Conservation (phyloP, 2,797 vertebrate species). For the Australoheros facetus region DNA sequence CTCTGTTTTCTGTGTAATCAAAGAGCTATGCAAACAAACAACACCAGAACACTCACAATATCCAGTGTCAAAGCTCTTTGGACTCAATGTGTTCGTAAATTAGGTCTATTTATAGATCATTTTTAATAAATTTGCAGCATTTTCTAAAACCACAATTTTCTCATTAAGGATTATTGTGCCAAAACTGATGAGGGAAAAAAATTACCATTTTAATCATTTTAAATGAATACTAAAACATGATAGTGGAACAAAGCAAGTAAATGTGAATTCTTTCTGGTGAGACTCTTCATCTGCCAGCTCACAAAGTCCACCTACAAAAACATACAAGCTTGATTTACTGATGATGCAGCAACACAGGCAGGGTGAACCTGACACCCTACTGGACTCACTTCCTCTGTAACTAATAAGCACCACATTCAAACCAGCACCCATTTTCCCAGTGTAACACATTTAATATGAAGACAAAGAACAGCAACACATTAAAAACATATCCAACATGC, state of each 20-base stretch:
- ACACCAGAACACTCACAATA: not conserved
- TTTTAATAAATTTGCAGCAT: not conserved
- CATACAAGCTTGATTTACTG: not conserved
- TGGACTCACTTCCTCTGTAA: not conserved
- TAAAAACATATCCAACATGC: not conserved
- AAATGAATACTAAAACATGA: not conserved
- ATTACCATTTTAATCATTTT: not conserved
- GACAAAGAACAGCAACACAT: not conserved
- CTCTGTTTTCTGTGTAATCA: too few relatives aligned
- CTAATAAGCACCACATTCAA: not conserved
- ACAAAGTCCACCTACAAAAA: not conserved
- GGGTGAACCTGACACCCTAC: constrained; percentile 29
- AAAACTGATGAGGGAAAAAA: not conserved
- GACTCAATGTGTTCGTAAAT: not conserved
- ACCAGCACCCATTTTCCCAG: not conserved
- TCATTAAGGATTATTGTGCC: not conserved
- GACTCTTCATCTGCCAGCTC: not conserved
- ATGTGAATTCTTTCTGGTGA: not conserved
- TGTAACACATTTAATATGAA: constrained; percentile 6
- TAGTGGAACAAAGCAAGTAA: not conserved
- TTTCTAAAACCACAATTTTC: not conserved
- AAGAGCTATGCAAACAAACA: not conserved
- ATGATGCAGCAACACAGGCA: not conserved
- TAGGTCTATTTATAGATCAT: too few relatives aligned
- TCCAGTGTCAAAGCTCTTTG: too few relatives aligned